These are phyloP conservation scores for Eretmochelys imbricata DNA, from an alignment of 2,113 vertebrate genomes.

Conservation along the genomic window DNA sequence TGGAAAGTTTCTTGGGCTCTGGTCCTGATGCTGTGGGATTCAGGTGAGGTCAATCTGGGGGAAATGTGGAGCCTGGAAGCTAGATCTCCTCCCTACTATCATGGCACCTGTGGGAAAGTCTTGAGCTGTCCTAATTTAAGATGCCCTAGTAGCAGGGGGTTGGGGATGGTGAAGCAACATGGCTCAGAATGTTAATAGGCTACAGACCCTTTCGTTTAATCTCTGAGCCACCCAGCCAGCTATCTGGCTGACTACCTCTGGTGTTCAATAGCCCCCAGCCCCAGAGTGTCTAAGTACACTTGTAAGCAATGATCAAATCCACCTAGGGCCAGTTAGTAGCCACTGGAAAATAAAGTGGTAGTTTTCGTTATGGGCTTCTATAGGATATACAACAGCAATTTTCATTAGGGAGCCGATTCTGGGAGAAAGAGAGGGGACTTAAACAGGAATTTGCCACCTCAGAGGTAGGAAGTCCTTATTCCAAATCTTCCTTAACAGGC, in stretches of 20 bases:
- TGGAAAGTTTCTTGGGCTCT: neutral
- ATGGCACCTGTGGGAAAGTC: neutral
- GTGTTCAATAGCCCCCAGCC: neutral
- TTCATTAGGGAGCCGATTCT: neutral
- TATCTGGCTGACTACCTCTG: neutral
- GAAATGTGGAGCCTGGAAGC: neutral
- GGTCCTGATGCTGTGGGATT: too few relatives aligned
- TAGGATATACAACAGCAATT: neutral
- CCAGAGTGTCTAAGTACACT: neutral
- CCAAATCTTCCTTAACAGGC: neutral
- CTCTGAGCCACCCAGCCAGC: neutral
- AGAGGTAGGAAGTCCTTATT: neutral
- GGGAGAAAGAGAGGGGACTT: neutral
- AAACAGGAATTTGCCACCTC: too few relatives aligned
- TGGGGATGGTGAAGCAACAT: neutral
- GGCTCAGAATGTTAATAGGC: neutral
- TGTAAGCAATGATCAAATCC: neutral
- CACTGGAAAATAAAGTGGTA: neutral
- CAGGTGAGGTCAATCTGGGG: neutral
- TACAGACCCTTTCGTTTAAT: neutral
- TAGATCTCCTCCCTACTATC: neutral
- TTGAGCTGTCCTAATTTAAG: neutral
- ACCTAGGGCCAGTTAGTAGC: neutral
- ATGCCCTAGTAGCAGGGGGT: neutral
- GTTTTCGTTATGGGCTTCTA: neutral